phyloP scores from a whole-genome alignment of 37 sponge, comb jelly and placozoan species.

The Amphimedon queenslandica region DNA sequence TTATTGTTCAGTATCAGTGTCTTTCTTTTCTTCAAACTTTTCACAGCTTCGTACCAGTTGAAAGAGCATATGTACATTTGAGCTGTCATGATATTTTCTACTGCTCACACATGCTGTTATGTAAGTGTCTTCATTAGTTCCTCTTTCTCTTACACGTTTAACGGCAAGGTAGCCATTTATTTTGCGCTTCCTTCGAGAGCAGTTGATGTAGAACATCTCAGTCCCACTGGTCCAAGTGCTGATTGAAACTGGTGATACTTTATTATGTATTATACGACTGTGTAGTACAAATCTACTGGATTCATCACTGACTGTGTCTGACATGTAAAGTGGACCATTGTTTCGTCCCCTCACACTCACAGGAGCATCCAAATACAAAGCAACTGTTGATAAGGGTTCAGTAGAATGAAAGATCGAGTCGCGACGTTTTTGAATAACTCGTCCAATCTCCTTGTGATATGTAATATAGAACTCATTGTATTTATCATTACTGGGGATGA shows the following conservation, averaged over 20 bases:
- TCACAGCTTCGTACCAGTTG: constrained; percentile 13
- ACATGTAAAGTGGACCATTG: constrained; percentile 22
- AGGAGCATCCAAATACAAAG: constrained; percentile 20
- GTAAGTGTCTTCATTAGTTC: constrained; percentile 4
- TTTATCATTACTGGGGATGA: constrained; percentile 33
- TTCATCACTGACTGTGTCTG: not conserved
- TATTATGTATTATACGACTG: not conserved
- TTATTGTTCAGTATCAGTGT: too few species aligned
- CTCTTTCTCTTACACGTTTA: not conserved
- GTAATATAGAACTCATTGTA: not conserved
- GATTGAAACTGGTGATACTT: not conserved
- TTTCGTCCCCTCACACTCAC: constrained; percentile 22
- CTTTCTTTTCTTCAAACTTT: too few species aligned
- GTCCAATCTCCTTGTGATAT: too few species aligned
- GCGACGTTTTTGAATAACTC: too few species aligned
- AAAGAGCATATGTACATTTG: constrained; percentile 21
- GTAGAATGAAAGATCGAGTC: too few species aligned
- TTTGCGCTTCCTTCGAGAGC: constrained; percentile 7
- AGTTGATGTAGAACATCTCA: constrained; percentile 43
- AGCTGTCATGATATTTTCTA: not conserved
- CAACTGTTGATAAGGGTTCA: too few species aligned
- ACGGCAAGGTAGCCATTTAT: constrained; percentile 39
- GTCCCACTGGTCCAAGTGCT: constrained; percentile 18
- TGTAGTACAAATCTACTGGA: constrained; percentile 14
- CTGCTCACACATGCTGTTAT: constrained; percentile 26